phyloP scores from a whole-genome alignment of 2,888 invertebrate genomes.

The Scaptomyza tumidula region DNA sequence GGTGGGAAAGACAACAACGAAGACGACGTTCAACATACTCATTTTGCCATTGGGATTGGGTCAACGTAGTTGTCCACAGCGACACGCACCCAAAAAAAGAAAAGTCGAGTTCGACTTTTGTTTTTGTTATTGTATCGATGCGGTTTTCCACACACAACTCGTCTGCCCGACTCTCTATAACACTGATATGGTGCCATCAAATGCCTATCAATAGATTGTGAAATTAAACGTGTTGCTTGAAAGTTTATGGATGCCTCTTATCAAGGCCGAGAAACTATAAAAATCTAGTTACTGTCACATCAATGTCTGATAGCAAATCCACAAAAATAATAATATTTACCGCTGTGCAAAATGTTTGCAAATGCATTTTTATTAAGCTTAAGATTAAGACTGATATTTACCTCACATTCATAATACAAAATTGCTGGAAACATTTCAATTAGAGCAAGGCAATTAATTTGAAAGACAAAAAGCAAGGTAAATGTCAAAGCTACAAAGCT shows the following conservation, averaged over 20 bases:
- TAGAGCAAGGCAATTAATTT: background rate
- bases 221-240: slow-evolving; percentile 48
- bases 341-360: background rate
- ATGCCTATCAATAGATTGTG: slow-evolving; percentile 46
- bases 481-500: slow-evolving; percentile 41
- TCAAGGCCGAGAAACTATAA: slow-evolving; percentile 42
- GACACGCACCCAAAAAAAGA: slow-evolving; percentile 41
- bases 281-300: background rate
- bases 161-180: slow-evolving; percentile 36
- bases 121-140: slow-evolving; percentile 6
- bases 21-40: background rate
- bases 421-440: slow-evolving; percentile 8
- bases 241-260: slow-evolving; percentile 30
- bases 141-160: slow-evolving; percentile 28
- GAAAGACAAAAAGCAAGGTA: slow-evolving; percentile 11
- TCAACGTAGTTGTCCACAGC: slow-evolving; percentile 27
- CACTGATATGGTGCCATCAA: slow-evolving; percentile 55
- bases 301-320: slow-evolving; percentile 1
- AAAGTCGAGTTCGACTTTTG: slow-evolving; percentile 34
- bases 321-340: no score
- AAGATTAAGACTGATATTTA: background rate
- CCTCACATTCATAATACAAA: background rate
- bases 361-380: no score
- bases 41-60: slow-evolving; percentile 33
- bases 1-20: slow-evolving; percentile 1